phyloP scores from a whole-genome alignment of 2,888 invertebrate genomes.

The Ischnura elegans region DNA sequence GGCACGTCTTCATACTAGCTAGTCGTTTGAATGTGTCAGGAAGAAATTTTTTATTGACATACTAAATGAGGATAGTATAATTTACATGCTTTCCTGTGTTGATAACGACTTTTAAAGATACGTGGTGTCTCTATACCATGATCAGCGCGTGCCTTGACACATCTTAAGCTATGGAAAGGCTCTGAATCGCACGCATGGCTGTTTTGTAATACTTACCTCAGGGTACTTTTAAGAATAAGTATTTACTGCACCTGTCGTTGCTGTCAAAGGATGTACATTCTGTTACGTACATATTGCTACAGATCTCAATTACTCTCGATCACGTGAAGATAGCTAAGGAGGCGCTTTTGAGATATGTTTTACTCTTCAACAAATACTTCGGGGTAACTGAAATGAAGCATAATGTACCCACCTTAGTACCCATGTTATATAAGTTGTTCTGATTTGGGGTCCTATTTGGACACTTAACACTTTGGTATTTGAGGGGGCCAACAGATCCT shows the following conservation, averaged over 20 bases:
- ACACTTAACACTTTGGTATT: conserved; percentile 59
- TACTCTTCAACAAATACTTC: conserved; percentile 46
- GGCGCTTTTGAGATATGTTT: conserved; percentile 49
- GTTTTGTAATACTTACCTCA: conserved; percentile 57
- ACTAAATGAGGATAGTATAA: neutral
- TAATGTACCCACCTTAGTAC: conserved; percentile 67
- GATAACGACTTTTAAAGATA: neutral
- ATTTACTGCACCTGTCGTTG: conserved; percentile 59
- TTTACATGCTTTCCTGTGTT: neutral
- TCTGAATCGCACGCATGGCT: conserved; percentile 69
- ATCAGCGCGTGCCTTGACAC: conserved; percentile 48
- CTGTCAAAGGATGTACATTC: conserved; percentile 5
- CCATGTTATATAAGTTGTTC: conserved; percentile 50
- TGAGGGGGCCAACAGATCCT: conserved; percentile 66
- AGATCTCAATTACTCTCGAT: conserved; percentile 24
- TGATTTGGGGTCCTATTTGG: conserved; percentile 68
- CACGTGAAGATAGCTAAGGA: conserved; percentile 32
- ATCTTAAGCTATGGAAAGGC: conserved; percentile 65
- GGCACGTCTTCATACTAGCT: neutral
- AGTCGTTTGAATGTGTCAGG: neutral
- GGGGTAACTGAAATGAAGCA: conserved; percentile 43
- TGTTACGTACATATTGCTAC: conserved; percentile 40
- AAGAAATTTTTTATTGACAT: neutral
- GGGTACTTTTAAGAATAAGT: conserved; percentile 61
- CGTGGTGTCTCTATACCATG: neutral